These are phyloP conservation scores for Procambarus clarkii DNA, from an alignment of 1,140 invertebrate species.

Conservation along the genomic window DNA sequence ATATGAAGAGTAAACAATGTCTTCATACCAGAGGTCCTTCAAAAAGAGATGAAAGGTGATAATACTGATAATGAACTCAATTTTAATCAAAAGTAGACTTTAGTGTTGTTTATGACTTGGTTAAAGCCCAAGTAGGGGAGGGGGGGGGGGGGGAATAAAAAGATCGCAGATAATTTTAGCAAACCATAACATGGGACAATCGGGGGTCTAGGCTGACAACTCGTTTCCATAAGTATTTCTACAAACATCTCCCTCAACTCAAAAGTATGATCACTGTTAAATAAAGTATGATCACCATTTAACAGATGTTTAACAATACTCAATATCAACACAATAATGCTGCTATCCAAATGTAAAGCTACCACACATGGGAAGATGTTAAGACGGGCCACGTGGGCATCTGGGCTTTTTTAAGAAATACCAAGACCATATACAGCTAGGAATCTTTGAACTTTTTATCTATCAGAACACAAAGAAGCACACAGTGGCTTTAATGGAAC, in stretches of 20 bases:
- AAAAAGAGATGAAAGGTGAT: neutral
- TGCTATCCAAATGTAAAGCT: neutral
- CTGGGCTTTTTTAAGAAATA: neutral
- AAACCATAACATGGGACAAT: too few species aligned
- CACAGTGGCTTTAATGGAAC: neutral
- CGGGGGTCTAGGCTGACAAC: too few species aligned
- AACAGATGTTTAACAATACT: too few species aligned
- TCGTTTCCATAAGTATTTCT: too few species aligned
- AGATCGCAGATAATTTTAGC: too few species aligned
- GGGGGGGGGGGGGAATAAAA: too few species aligned
- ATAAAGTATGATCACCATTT: too few species aligned
- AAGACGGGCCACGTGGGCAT: too few species aligned
- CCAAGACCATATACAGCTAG: constrained; percentile 4
- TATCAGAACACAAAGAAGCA: neutral
- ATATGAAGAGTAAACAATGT: neutral
- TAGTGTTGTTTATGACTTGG: too few species aligned
- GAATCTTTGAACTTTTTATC: neutral
- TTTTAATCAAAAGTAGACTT: neutral
- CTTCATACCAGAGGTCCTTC: neutral
- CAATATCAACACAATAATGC: too few species aligned
- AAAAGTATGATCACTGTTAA: too few species aligned
- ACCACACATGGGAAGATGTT: neutral
- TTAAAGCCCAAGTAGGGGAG: too few species aligned
- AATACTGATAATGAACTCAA: neutral
- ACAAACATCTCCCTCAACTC: constrained; percentile 6